Conservation (phyloP, 2,113 vertebrate genomes). For the Pelodiscus sinensis region DNA sequence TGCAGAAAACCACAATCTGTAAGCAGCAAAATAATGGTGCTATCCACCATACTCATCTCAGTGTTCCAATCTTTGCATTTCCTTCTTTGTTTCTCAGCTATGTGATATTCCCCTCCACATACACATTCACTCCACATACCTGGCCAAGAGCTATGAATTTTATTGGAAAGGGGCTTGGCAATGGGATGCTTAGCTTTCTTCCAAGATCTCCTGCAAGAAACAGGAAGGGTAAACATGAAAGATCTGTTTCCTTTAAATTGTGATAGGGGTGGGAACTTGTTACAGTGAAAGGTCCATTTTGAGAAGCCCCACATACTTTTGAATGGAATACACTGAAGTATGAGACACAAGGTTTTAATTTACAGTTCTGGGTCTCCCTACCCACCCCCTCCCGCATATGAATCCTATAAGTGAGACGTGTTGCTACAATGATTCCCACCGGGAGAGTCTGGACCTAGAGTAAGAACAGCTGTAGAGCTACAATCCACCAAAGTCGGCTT, state of each 20-base stretch:
- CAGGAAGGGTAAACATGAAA: constrained; percentile 77
- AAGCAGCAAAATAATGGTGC: background rate
- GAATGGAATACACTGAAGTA: constrained; percentile 73
- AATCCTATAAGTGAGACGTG: constrained; percentile 79
- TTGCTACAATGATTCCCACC: constrained; percentile 76
- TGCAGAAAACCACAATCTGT: background rate
- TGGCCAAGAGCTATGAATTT: constrained; percentile 61
- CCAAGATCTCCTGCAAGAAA: constrained; percentile 77
- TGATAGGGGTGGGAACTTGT: constrained; percentile 28
- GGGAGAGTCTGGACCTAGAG: constrained; percentile 75
- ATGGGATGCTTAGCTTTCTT: constrained; percentile 75
- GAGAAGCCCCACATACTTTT: constrained; percentile 74
- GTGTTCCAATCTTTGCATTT: constrained; percentile 3
- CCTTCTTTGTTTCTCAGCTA: background rate
- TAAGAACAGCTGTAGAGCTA: constrained; percentile 77
- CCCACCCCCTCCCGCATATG: constrained; percentile 68
- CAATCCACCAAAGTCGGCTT: constrained; percentile 76
- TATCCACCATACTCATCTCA: constrained; percentile 6
- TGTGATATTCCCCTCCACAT: constrained; percentile 44
- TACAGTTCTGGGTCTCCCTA: constrained; percentile 74
- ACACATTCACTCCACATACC: background rate
- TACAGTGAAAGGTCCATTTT: constrained; percentile 71
- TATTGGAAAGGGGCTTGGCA: constrained; percentile 67
- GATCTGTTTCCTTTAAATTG: constrained; percentile 74
- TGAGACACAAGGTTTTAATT: constrained; percentile 82